Conservation (phyloP, 2,113 vertebrate species). For the Osmerus eperlanus region DNA sequence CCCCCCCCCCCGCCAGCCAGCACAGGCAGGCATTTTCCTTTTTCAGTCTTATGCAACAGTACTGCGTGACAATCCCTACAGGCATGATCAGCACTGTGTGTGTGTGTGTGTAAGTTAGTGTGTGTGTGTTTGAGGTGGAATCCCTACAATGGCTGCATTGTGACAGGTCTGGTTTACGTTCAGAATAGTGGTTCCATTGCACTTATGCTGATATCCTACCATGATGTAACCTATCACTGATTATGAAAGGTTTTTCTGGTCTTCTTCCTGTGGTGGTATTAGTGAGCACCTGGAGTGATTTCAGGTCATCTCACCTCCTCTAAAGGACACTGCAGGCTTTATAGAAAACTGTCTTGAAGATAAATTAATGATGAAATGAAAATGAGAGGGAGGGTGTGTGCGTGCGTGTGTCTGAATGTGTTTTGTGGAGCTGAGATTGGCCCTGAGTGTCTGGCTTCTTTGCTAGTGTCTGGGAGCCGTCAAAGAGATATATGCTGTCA, state of each 20-base stretch:
- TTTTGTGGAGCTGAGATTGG: not conserved
- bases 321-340: not conserved
- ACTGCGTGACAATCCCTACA: conserved; percentile 29
- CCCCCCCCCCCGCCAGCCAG: not conserved
- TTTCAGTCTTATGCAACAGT: conserved; percentile 20
- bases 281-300: too few relatives aligned
- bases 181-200: not conserved
- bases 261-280: too few relatives aligned
- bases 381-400: not conserved
- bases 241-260: too few relatives aligned
- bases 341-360: not conserved
- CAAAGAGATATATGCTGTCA: too few relatives aligned
- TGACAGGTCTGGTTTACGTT: not conserved
- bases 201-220: not conserved
- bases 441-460: not conserved
- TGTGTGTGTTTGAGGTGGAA: not conserved
- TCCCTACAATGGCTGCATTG: conserved; percentile 3
- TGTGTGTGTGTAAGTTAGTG: not conserved
- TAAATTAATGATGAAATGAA: conserved; percentile 11
- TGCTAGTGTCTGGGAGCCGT: not conserved
- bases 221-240: too few relatives aligned
- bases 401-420: not conserved
- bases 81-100: conserved; percentile 8
- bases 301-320: too few relatives aligned
- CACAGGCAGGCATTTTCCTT: conserved; percentile 9